Conservation (phyloP, 2,797 vertebrate genomes). For the Enteromius unitaeniatus region DNA sequence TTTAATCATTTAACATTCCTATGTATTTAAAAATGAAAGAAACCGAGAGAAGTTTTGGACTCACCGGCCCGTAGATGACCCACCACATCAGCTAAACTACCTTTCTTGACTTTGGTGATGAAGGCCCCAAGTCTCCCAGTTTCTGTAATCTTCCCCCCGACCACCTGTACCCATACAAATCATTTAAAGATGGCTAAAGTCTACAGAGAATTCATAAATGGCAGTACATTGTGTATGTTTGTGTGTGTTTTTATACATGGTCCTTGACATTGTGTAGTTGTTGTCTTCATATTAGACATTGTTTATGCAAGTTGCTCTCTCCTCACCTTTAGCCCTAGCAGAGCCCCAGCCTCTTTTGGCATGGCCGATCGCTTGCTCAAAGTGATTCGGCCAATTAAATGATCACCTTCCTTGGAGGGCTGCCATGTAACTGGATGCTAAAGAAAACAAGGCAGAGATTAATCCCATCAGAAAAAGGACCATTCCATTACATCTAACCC, state of each 20-base stretch:
- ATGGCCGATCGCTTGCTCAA: conserved; percentile 96
- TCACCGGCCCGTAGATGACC: conserved; percentile 97
- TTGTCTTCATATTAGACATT: background rate
- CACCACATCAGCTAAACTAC: conserved; percentile 96
- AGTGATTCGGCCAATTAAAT: conserved; percentile 96
- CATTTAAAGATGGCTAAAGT: conserved; percentile 32
- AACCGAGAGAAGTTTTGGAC: conserved; percentile 15
- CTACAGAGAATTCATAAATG: background rate
- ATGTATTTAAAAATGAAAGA: background rate
- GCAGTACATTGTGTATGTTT: background rate
- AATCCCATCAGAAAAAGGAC: conserved; percentile 56
- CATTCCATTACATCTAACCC: conserved; percentile 49
- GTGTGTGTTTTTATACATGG: background rate
- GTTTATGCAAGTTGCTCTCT: conserved; percentile 25
- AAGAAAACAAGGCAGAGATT: conserved; percentile 63
- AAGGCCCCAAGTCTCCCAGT: conserved; percentile 97
- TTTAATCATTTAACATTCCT: background rate
- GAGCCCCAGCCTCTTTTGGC: conserved; percentile 95
- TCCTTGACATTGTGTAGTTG: background rate
- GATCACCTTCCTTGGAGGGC: conserved; percentile 97
- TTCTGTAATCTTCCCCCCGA: conserved; percentile 97
- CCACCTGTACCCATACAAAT: conserved; percentile 80
- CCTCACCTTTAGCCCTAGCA: conserved; percentile 94
- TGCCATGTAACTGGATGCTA: conserved; percentile 99
- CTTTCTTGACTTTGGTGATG: conserved; percentile 99